Conservation (phyloP, 2,113 vertebrate species). For the Gobiocypris rarus region DNA sequence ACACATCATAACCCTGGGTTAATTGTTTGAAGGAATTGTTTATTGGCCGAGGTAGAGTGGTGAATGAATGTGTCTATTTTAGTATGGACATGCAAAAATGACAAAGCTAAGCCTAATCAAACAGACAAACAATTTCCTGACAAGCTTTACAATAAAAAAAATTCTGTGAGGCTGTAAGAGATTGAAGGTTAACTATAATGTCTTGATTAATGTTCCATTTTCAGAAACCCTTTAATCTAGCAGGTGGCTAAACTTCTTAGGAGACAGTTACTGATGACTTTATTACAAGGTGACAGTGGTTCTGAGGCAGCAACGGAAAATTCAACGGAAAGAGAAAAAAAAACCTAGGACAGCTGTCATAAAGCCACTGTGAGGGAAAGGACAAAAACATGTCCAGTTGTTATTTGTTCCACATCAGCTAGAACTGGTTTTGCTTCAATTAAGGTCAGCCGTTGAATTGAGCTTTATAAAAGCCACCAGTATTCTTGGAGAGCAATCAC, state of each 20-base stretch:
- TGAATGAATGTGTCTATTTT: not conserved
- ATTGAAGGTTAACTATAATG: constrained; percentile 12
- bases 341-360: constrained; percentile 15
- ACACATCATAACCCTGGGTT: not conserved
- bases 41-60: not conserved
- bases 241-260: constrained; percentile 34
- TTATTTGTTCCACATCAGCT: constrained; percentile 54
- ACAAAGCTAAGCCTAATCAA: constrained; percentile 4
- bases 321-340: too few species aligned
- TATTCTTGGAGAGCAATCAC: constrained; percentile 67
- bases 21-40: not conserved
- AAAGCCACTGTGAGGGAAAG: constrained; percentile 31
- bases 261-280: constrained; percentile 53
- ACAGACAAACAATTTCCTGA: constrained; percentile 8
- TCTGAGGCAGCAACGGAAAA: not conserved
- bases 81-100: not conserved
- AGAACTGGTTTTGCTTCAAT: constrained; percentile 46
- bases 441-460: constrained; percentile 52
- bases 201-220: constrained; percentile 14
- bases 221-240: constrained; percentile 19
- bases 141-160: not conserved
- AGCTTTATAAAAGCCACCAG: constrained; percentile 61
- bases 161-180: not conserved
- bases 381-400: constrained; percentile 36
- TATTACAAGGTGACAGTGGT: constrained; percentile 36